Evolutionary conservation across 2,797 vertebrate genomes (phyloP), one percentile per base, ranked within the genome.

Genomic region (Eurystomus glaucurus): DNA sequence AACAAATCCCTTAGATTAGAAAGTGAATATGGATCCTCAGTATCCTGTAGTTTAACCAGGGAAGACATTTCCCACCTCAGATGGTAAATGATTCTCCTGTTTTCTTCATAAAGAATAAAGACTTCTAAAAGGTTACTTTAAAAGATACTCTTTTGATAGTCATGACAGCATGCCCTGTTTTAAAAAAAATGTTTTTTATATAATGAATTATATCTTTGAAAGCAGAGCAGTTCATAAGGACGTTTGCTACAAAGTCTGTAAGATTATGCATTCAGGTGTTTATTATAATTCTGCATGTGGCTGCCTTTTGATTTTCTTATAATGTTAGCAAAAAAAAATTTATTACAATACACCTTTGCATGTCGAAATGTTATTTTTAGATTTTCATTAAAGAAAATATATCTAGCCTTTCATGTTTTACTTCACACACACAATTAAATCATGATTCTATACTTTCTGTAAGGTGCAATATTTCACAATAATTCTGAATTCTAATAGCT

Each of bases 31-130:
- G 1, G 6, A 25, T 90, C 55, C 26, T 83, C 16, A 71, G 11
- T 68, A 14, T 52, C 2, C 26, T 78, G 9, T 57, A 61, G 10
- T 21, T 26, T 46, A 71, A 64, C 4, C 16, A 64, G 14, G 22
- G 33, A 68, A 68, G 51, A 31, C 1, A 13, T 25, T 3, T 4
- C 2, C 3, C 2, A 3, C 2, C 4, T 14, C 4, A 7, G 9
- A 6, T 0, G 69, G 13, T 39, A 60, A 79, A 25, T 1, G 20
- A 29, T 51, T 91, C 3, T 81, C 28, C 11, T 31, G 2, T 25
- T 58, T 41, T 68, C 15, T 14, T 81, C 22, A 37, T 37, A 57
- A 80, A 72, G 13, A 85, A 74, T 55, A 74, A 37, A 37, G 9
- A 33, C 14, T 60, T 90, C 2, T 3, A 39, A 71, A 84, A 45